A percentile compares a stretch with the other conserved stretches of the same genome.
phyloP scores from a whole-genome alignment of 2,113 vertebrate species.

The Redunca redunca region DNA sequence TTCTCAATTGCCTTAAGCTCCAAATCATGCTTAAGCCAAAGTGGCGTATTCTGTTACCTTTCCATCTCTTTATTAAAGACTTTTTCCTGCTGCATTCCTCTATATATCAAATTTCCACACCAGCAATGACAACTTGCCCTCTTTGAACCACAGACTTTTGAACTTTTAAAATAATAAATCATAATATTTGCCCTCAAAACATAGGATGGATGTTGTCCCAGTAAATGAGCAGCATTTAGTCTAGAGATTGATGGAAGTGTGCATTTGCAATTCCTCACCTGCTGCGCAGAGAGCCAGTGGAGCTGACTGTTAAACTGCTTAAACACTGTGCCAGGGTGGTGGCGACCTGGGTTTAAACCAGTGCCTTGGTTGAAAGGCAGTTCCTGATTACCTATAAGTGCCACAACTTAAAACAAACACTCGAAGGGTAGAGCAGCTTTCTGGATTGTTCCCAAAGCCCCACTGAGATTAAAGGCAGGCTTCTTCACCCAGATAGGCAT shows the following conservation, averaged over 20 bases:
- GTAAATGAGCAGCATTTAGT: neutral
- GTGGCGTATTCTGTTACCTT: neutral
- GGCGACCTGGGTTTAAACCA: neutral
- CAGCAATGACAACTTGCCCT: neutral
- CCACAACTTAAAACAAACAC: neutral
- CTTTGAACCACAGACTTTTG: neutral
- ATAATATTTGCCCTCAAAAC: neutral
- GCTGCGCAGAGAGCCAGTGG: rapidly evolving
- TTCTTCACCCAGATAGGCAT: neutral
- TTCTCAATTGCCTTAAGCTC: neutral
- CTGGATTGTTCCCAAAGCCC: neutral
- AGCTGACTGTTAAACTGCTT: neutral
- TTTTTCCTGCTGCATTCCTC: neutral
- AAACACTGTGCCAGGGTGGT: neutral
- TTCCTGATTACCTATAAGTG: neutral
- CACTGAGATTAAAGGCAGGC: neutral
- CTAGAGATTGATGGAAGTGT: neutral
- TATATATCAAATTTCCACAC: neutral
- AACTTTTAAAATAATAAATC: neutral
- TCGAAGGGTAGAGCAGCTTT: neutral
- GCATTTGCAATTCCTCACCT: neutral
- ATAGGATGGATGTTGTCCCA: neutral
- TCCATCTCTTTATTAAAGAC: neutral
- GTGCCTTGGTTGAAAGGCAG: neutral
- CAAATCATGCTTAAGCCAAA: neutral